Base-by-base conservation (phyloP, 1,140 invertebrate species). In the Halyomorpha halys region DNA sequence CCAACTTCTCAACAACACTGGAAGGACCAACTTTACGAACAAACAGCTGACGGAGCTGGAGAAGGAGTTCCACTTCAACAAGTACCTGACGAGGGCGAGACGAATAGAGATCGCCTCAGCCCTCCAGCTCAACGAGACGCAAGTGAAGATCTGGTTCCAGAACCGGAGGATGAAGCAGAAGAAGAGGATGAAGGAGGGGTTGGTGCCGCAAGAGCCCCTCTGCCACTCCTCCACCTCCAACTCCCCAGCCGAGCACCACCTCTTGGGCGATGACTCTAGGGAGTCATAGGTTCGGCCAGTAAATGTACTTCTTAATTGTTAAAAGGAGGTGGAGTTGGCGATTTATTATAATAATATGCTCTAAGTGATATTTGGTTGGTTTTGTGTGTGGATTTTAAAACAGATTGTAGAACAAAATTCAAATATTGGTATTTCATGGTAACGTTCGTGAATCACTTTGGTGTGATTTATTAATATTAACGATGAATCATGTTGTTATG, bases 61-160 rank as follows among this genome's bases (percentile, higher is more conserved):
- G 74, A 99, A 99, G 75, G 96, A 99, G 77, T 99, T 98, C 76
- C 95, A 99, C 77, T 98, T 97, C 77, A 98, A 98, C 79, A 97
- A 97, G 78, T 99, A 99, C 80, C 82, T 99, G 70, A 98, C 95
- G 3, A 79, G 97, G 68, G 95, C 94, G 9, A 78, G 96, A 69
- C 81, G 97, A 68, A 97, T 98, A 70, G 97, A 99, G 77, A 99
- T 99, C 68, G 97, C 97, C 0, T 90, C 92, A 0, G 87, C 92
- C 1, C 77, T 99, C 18, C 90, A 95, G 73, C 83, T 99, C 5
- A 98, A 98, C 75, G 97, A 99, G 74, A 98, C 96, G 0, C 93
- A 97, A 78, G 87, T 90, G 14, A 90, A 90, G 74, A 91, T 90
- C 61, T 94, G 91, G 91, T 94, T 94, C 72, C 91, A 94, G 72